Evolutionary conservation across 2,797 vertebrate genomes (phyloP), one percentile per base, ranked within the genome.

Genomic region (Sphenopsis melanotis): DNA sequence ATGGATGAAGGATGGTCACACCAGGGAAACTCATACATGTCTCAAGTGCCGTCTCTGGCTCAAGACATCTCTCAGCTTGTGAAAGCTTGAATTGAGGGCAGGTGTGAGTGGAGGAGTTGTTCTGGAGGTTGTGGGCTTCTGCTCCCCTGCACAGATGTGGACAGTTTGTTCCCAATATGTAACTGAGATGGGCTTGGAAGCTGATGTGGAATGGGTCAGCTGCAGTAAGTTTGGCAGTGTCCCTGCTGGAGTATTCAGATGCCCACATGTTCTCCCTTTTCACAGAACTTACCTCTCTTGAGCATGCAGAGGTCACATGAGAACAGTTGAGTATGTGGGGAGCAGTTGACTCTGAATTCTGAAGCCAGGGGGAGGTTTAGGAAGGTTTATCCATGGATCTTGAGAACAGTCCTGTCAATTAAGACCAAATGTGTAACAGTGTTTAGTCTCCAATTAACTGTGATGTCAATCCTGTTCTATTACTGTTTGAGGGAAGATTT

Each of bases 381-480:
- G 49, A 71, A 55, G 41, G 10, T 75, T 56, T 27, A 26, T 41
- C 30, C 42, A 6, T 21, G 18, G 34, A 78, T 50, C 30, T 80
- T 46, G 50, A 83, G 56, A 86, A 36, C 56, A 82, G 10, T 82
- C 46, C 42, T 66, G 36, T 61, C 68, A 75, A 12, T 77, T 84
- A 91, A 91, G 75, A 66, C 20, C 42, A 72, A 86, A 68, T 79
- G 18, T 17, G 7, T 87, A 93, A 69, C 15, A 34, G 24, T 75
- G 46, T 93, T 95, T 93, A 80, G 18, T 71, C 47, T 53, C 44
- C n/a, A 83, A 39, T 94, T 91, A 89, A 60, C 68, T 84, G 29
- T 85, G 81, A 70, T 78, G 46, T 37, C 81, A 57, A 0, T 83
- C 20, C 36, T 81, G 46, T 74, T 46, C 20, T 66, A 10, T 52